phyloP scores from a whole-genome alignment of 2,797 vertebrate genomes.

The Nasua narica region DNA sequence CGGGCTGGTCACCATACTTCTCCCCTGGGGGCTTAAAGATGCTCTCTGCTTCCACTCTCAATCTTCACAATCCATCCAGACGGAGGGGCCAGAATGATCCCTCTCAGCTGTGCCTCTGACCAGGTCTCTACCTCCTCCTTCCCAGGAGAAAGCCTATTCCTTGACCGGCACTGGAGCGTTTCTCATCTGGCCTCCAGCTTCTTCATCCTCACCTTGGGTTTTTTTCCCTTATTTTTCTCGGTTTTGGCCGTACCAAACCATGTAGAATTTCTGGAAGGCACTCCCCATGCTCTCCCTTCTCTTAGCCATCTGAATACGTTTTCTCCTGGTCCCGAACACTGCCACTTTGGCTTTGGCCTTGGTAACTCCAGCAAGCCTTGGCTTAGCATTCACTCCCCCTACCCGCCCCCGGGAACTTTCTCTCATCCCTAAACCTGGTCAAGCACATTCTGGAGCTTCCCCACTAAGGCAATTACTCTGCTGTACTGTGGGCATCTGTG shows the following conservation, averaged over 20 bases:
- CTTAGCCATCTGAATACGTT: background rate
- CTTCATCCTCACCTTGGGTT: background rate
- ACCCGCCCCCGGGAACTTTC: background rate
- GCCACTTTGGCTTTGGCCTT: background rate
- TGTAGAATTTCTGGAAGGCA: background rate
- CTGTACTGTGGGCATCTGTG: background rate
- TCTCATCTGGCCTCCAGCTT: background rate
- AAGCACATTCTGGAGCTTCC: background rate
- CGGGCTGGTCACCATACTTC: background rate
- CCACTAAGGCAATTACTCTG: background rate
- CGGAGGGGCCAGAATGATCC: background rate
- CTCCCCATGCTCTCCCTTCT: background rate
- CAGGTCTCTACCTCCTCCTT: background rate
- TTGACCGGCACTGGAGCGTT: background rate
- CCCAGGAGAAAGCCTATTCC: background rate
- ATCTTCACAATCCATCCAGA: background rate
- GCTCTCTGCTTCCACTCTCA: background rate
- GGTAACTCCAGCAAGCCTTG: background rate
- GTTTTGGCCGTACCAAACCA: background rate
- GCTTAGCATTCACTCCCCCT: background rate
- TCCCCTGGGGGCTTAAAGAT: background rate
- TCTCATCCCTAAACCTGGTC: background rate
- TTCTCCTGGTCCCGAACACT: background rate
- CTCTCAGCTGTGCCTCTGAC: background rate
- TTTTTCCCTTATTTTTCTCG: background rate